A percentile compares a stretch with the other conserved stretches of the same genome.
These are phyloP conservation scores for Xestoiulus laeticollis DNA, from an alignment of 2,888 invertebrate genomes.

Conservation along the genomic window DNA sequence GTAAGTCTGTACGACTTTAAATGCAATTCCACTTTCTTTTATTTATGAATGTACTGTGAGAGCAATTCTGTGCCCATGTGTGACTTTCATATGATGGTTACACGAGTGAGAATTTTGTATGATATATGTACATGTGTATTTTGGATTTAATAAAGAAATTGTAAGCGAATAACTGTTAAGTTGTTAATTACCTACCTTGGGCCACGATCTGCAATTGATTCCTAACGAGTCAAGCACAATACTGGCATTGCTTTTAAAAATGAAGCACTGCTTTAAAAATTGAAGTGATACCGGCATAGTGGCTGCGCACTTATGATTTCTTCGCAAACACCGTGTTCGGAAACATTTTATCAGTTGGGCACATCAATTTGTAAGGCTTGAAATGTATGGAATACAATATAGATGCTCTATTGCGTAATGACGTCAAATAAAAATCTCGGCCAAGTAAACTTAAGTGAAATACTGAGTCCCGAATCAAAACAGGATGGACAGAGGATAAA, in stretches of 20 bases:
- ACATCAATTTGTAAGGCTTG: neutral
- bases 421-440: neutral
- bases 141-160: neutral
- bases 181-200: neutral
- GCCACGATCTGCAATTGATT: neutral
- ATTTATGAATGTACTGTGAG: neutral
- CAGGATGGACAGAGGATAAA: slow-evolving; percentile 6
- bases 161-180: neutral
- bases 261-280: neutral
- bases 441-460: neutral
- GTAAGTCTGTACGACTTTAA: neutral
- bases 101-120: neutral
- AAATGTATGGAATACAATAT: neutral
- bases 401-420: neutral
- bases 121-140: neutral
- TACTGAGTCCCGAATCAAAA: neutral
- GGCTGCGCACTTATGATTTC: neutral
- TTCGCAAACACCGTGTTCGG: neutral
- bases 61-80: neutral
- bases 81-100: neutral
- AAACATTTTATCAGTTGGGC: neutral
- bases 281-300: neutral
- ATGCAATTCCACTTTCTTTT: neutral
- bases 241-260: neutral
- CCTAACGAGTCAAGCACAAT: neutral